phyloP scores from a whole-genome alignment of 1,140 invertebrate species.

The Drosophila orena region DNA sequence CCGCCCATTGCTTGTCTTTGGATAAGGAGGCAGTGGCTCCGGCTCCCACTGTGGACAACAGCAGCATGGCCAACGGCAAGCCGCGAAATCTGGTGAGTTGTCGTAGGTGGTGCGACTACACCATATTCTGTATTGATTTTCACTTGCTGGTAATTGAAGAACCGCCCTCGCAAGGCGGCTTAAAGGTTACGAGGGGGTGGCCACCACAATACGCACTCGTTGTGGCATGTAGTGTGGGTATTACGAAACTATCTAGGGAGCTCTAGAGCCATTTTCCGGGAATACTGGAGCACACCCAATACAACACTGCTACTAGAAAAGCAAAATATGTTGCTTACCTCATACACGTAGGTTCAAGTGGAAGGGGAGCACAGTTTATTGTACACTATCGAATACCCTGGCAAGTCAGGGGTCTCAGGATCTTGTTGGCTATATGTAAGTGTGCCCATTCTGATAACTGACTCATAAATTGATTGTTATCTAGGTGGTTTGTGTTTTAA shows the following conservation, averaged over 20 bases:
- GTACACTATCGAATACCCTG: not conserved
- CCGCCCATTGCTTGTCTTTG: slow-evolving; percentile 45
- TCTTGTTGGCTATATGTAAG: too few species aligned
- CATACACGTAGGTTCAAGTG: not conserved
- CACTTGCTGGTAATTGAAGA: slow-evolving; percentile 29
- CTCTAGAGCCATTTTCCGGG: not conserved
- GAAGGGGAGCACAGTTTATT: not conserved
- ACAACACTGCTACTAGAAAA: not conserved
- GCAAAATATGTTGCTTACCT: slow-evolving; percentile 22
- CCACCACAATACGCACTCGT: slow-evolving; percentile 16
- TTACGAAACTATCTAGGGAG: slow-evolving; percentile 36
- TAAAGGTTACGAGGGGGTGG: slow-evolving; percentile 4
- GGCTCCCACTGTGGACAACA: slow-evolving; percentile 9
- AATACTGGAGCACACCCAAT: slow-evolving; percentile 17
- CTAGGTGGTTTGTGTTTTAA: too few species aligned
- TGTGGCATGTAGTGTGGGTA: slow-evolving; percentile 19
- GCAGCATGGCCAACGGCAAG: slow-evolving; percentile 56
- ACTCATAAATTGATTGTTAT: too few species aligned
- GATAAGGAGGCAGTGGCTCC: slow-evolving; percentile 17
- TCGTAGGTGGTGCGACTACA: slow-evolving; percentile 14
- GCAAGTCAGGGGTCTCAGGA: too few species aligned
- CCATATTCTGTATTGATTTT: slow-evolving; percentile 64
- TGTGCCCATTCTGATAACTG: too few species aligned
- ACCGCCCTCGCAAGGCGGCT: slow-evolving; percentile 19
- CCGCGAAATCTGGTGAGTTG: slow-evolving; percentile 75